These are phyloP conservation scores for Ctenosaura bakeri DNA, from an alignment of 2,797 vertebrate genomes.

Conservation along the genomic window DNA sequence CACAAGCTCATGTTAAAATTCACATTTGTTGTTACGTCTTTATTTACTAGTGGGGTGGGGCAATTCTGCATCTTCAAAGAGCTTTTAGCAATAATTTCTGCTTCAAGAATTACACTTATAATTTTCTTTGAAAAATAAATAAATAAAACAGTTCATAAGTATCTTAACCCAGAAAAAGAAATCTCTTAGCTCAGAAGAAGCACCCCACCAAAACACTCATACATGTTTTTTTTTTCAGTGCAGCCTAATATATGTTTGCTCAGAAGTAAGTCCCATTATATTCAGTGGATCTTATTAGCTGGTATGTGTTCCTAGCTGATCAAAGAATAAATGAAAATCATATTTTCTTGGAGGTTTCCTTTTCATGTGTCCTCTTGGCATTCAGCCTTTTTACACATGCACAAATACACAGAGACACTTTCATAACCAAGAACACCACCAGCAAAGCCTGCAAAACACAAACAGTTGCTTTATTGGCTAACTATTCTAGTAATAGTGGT, in stretches of 20 bases:
- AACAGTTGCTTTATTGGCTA: accelerated
- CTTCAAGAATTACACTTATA: neutral
- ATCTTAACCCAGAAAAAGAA: neutral
- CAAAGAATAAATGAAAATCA: neutral
- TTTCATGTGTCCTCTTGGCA: neutral
- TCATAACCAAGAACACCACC: neutral
- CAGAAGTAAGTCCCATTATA: neutral
- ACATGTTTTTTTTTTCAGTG: too few relatives aligned
- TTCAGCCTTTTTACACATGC: neutral
- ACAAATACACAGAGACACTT: neutral
- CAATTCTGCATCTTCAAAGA: accelerated
- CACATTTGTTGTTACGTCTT: too few relatives aligned
- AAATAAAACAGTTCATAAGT: neutral
- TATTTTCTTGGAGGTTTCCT: too few relatives aligned
- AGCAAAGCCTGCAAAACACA: neutral
- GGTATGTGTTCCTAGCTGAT: neutral
- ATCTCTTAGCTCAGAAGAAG: neutral
- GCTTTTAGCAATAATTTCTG: neutral
- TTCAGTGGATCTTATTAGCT: neutral
- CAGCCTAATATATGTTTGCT: neutral
- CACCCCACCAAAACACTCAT: neutral
- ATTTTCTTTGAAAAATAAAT: neutral
- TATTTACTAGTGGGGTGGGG: too few relatives aligned
- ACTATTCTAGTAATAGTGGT: neutral
- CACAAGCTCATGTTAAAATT: too few relatives aligned